Evolutionary conservation across 2,113 vertebrate species (phyloP).

Genomic region (Balaeniceps rex): DNA sequence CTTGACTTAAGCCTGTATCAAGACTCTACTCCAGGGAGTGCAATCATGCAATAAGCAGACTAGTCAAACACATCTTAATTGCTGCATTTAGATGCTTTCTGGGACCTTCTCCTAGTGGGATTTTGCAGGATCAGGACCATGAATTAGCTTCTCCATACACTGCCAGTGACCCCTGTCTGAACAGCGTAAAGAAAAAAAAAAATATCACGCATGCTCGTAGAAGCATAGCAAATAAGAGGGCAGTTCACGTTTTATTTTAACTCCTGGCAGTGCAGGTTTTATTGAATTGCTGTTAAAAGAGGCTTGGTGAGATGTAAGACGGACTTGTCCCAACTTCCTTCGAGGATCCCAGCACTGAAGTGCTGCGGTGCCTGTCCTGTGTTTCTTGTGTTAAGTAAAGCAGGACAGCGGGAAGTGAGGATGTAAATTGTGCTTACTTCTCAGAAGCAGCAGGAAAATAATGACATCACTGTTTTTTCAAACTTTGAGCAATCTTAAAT

Average conservation of each 20-base stretch:
- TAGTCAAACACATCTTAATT: background rate
- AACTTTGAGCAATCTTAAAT: background rate
- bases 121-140: background rate
- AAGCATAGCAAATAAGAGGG: background rate
- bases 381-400: slow-evolving; percentile 40
- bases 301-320: background rate
- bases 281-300: background rate
- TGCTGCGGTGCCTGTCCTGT: background rate
- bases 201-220: background rate
- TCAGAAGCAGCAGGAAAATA: slow-evolving; percentile 12
- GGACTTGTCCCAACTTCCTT: background rate
- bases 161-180: background rate
- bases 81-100: background rate
- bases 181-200: background rate
- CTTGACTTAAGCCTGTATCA: background rate
- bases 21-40: background rate
- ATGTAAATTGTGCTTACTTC: slow-evolving; percentile 40
- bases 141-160: background rate
- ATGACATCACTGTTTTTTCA: slow-evolving; percentile 5
- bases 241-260: background rate
- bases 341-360: background rate
- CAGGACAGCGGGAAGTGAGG: slow-evolving; percentile 64
- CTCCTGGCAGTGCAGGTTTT: background rate
- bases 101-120: background rate
- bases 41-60: background rate